Evolutionary conservation across 2,888 invertebrate species (phyloP), one percentile per base, ranked within the genome.

Genomic region (Sericinus montela): DNA sequence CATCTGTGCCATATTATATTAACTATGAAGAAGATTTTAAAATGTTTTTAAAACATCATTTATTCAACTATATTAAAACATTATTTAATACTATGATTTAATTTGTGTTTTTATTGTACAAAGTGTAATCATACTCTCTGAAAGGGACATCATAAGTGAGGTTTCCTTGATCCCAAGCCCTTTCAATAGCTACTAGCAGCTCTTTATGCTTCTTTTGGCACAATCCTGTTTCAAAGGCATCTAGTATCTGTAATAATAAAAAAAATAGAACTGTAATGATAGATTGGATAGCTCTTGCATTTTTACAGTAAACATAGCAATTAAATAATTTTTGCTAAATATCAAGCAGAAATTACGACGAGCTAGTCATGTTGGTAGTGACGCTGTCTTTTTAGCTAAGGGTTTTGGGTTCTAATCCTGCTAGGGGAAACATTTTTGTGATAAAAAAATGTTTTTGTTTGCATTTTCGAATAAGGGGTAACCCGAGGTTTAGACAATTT

Each of bases 111-210:
- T 77, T 79, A 58, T 72, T 71, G 48, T 96, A 98, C 56, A 96
- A 92, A 10, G 91, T 90, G 75, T 97, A 97, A 81, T 97, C 91
- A 78, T 96, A 98, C 59, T 92, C 79, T 66, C 96, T 91, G 69
- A 94, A 93, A 1, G 97, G 97, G 1, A 97, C 93, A 76, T 97
- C 95, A 80, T 92, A 97, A 4, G 93, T 93, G 9, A 98, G 74
- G 1, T 91, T 82, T 10, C 98, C 98, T 62, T 90, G 91, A 72
- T 98, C 95, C 82, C 92, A 93, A 0, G 98, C 98, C 67, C 93
- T 91, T 63, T 92, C 90, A 46, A 98, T 91, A 2, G 94, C 94
- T 28, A 97, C 91, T 39, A 93, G 64, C n/a, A 98, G 82, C 60
- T 94, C 90, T 51, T 92, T 90, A 56, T 97, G 94, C 67, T 93